phyloP scores from a whole-genome alignment of 2,888 invertebrate species.

The Torymus aiolomorphi region DNA sequence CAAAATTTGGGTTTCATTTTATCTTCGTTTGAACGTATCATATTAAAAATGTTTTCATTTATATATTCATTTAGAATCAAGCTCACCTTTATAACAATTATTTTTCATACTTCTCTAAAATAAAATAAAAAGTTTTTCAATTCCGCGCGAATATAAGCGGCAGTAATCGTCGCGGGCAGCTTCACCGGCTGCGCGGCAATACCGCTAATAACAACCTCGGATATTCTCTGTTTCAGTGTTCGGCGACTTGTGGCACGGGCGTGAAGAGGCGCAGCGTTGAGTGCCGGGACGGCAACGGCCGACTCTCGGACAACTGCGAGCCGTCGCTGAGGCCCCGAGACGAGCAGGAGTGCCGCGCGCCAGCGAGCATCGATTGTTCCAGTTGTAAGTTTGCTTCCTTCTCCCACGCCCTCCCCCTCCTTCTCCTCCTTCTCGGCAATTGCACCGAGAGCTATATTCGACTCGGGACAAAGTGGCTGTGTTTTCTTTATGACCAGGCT shows the following conservation, averaged over 20 bases:
- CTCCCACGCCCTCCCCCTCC: too few relatives aligned
- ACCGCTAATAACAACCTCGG: too few relatives aligned
- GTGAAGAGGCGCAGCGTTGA: slow-evolving; percentile 88
- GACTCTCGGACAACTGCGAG: slow-evolving; percentile 79
- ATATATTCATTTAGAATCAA: too few relatives aligned
- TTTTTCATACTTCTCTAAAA: too few relatives aligned
- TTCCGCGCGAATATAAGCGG: too few relatives aligned
- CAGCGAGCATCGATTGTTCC: slow-evolving; percentile 82
- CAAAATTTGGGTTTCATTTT: too few relatives aligned
- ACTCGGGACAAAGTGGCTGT: slow-evolving; percentile 8
- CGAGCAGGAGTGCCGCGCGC: slow-evolving; percentile 84
- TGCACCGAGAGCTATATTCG: background rate
- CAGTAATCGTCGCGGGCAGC: too few relatives aligned
- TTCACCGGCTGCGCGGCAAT: too few relatives aligned
- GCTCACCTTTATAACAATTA: too few relatives aligned
- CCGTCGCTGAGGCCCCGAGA: slow-evolving; percentile 82
- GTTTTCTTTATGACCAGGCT: slow-evolving; percentile 32
- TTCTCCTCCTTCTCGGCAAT: background rate
- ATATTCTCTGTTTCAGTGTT: slow-evolving; percentile 81
- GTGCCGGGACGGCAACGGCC: slow-evolving; percentile 80
- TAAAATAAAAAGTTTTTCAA: too few relatives aligned
- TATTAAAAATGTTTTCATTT: too few relatives aligned
- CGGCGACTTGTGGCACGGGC: slow-evolving; percentile 94
- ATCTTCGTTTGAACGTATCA: too few relatives aligned
- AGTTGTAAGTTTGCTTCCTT: slow-evolving; percentile 66